Evolutionary conservation across 2,888 invertebrate species (phyloP), one percentile per base, ranked within the genome.

Genomic region (Dryobotodes eremita): DNA sequence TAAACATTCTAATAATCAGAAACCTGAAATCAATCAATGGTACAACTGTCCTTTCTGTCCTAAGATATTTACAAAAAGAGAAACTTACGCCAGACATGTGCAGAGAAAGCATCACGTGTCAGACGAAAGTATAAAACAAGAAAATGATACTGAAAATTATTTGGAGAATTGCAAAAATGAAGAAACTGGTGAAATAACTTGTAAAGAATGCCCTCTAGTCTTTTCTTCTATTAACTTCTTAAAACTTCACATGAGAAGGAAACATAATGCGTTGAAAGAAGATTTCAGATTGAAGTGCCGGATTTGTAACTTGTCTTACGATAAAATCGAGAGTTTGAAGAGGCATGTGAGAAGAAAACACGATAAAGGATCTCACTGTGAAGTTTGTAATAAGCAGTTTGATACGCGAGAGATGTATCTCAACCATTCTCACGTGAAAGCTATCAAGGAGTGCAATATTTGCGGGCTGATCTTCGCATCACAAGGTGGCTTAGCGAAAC

Each of bases 281-380:
- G 92, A 95, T 72, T 97, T 96, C 77, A 91, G 94, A 82, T 90
- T 96, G 64, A 96, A 96, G 85, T 97, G 97, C 85, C 93, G 92
- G 71, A 94, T 96, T 77, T 97, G 97, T 81, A 94, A 95, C 79
- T 88, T 97, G n/a, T 96, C 96, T 0, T 97, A 96, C 66, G 94
- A 96, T 78, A 96, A 96, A 87, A 93, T 96, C n/a, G 96, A 96
- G 73, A 97, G 97, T 83, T 89, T 97, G 2, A 96, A 96, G 84
- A 89, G 96, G 8, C 97, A 97, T 83, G 92, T 96, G 0, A 89
- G 94, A 69, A 91, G 96, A 74, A 97, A 96, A 91, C 97, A 97
- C 53, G 95, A 94, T 13, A 89, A 91, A n/a, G 94, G 93, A 0
- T 93, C 94, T 0, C 91, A 92, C 73, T 96, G 96, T 81, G 94